These are phyloP conservation scores for Cricetomys ansorgei DNA, from an alignment of 2,113 vertebrate genomes.

Conservation along the genomic window DNA sequence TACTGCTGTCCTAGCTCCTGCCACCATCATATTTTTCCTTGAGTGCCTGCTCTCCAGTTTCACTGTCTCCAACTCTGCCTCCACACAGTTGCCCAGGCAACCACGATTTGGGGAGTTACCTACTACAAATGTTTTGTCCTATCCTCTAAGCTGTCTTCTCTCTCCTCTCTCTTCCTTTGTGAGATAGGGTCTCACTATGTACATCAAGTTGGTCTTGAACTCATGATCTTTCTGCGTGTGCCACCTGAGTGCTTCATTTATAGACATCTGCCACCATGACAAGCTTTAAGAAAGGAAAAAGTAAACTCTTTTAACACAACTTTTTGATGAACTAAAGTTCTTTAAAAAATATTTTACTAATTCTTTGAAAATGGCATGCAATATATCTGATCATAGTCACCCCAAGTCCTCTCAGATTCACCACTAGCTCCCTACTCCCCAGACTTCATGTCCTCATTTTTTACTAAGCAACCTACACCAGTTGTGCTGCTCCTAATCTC, in stretches of 20 bases:
- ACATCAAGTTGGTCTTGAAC: neutral
- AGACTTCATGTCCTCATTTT: neutral
- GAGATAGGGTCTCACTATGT: neutral
- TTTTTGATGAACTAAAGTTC: neutral
- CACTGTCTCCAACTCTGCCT: neutral
- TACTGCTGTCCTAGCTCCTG: neutral
- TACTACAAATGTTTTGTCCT: neutral
- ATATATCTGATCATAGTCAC: neutral
- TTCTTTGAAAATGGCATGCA: neutral
- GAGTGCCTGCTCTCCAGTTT: neutral
- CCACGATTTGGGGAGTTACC: neutral
- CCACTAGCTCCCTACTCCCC: neutral
- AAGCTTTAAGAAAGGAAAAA: neutral
- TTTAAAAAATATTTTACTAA: neutral
- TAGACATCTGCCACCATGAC: neutral
- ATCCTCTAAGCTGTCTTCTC: neutral
- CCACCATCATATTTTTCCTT: neutral
- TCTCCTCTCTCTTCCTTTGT: neutral
- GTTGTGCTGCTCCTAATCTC: neutral
- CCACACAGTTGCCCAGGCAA: constrained; percentile 20
- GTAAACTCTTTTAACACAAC: neutral
- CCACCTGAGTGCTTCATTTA: neutral
- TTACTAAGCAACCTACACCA: neutral
- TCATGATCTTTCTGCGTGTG: neutral
- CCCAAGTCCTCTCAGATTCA: neutral